Evolutionary conservation across 1,140 invertebrate species (phyloP), one percentile per base, ranked within the genome.

Genomic region (Dinothrombium tinctorium): DNA sequence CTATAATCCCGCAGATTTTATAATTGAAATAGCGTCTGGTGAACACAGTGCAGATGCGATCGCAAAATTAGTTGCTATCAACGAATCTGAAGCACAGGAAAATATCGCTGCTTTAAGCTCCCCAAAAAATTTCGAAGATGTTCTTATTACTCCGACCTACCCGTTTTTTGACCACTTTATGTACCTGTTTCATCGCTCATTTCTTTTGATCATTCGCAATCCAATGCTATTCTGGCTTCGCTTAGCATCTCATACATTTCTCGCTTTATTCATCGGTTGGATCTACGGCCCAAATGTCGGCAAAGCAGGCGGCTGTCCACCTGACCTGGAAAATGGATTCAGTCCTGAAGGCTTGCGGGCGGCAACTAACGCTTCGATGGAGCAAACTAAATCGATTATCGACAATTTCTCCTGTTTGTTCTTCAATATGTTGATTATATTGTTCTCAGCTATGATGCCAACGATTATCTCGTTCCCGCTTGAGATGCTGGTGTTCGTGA

Each of bases 401-500:
- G 46, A 48, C 12, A 94, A 94, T 55, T 73, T 81, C 17, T 83
- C 82, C 14, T 89, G 79, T 56, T 69, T 94, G 33, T 94, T 92
- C 62, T 92, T 92, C 58, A 83, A 77, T 44, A 73, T 89, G 42
- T 71, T 94, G 56, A 92, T 94, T 59, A 73, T 87, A 32, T 89
- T 89, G 72, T 94, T 92, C 53, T 83, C 83, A 22, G 79, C 86
- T 6, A 81, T 92, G 71, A 92, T 90, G 80, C 81, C 86, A 42
- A 92, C 84, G 14, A 84, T 94, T 53, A 68, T 94, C 46, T 90
- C 86, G 49, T 94, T 86, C 90, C 66, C 81, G 77, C 72, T 50
- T 41, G 39, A 43, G 42, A 15, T 46, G 41, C 26, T 15, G 11
- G 31, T 39, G n/a, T 87, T 92, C 62, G 72, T 84, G 28, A 66